Evolutionary conservation across 2,797 vertebrate genomes (phyloP).

Genomic region (Myotis pilosus): DNA sequence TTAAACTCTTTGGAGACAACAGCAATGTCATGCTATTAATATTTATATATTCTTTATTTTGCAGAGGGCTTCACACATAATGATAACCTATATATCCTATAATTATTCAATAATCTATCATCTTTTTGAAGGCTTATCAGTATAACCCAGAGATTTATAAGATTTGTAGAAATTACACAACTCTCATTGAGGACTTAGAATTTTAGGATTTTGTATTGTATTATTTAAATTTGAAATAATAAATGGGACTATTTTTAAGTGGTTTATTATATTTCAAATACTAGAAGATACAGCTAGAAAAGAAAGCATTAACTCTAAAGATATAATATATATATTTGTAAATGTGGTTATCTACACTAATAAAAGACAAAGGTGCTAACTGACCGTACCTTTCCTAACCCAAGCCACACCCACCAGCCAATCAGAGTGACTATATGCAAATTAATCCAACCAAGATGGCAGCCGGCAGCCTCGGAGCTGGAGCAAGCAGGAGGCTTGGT

Average conservation of each 20-base stretch:
- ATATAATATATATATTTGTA: background rate
- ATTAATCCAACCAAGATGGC: no score
- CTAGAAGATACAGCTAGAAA: background rate
- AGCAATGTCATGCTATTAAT: background rate
- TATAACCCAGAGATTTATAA: background rate
- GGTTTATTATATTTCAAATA: background rate
- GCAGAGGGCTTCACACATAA: background rate
- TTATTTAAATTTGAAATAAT: slow-evolving; percentile 38
- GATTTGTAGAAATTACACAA: background rate
- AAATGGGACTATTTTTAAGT: background rate
- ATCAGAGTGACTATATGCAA: no score
- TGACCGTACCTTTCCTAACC: no score
- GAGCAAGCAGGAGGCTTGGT: no score
- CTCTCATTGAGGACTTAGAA: background rate
- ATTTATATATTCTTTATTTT: background rate
- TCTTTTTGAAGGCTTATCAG: background rate
- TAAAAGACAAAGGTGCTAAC: no score
- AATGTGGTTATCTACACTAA: background rate
- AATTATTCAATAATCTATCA: background rate
- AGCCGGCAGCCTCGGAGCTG: no score
- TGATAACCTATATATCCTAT: background rate
- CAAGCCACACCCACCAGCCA: no score
- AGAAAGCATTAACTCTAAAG: background rate
- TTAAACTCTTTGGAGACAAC: background rate
- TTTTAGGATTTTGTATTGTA: background rate